Base-by-base conservation (phyloP, 1,140 invertebrate species). In the Probaryconus sp. region DNA sequence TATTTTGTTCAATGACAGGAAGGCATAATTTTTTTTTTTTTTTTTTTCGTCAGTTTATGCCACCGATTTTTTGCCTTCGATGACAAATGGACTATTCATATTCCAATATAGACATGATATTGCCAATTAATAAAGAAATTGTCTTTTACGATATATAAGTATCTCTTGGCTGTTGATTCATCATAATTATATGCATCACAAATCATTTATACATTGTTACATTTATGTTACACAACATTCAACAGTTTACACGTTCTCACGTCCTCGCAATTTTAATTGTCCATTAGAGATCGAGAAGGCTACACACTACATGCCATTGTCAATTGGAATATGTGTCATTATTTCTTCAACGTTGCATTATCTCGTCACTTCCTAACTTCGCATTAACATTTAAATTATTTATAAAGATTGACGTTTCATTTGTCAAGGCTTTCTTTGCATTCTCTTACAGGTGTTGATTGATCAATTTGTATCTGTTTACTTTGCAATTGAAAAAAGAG, bases 251-350 rank as follows among this genome's bases (percentile, higher is more conserved):
- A 20, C 38, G 31, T 61, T 70, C 56, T 61, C 65, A 61, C 48
- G 56, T 70, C 65, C 48, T 70, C 48, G 53, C 10, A 31, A 11
- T 17, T 65, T 42, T 33, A 45, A 65, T 53, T 50, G 53, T 51
- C 37, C 53, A 58, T 60, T 45, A 53, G 28, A 40, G 7, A 9
- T 30, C 28, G 43, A 60, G 35, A 69, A 69, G 42, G 35, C 42
- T 17, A n/a, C n/a, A 10, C 20, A 9, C 28, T 33, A 9, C 24
- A 26, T n/a, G 31, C 2, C 13, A 68, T 60, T 60, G 55, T 69
- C 64, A 45, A 69, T 69, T 20, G 18, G 13, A n/a, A 26, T 2
- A 5, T 26, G 5, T 24, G 11, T 10, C 20, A 43, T 43, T 43
- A 43, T 43, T 43, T 26, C n/a, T 43, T 26, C 17, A 14, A 11